phyloP scores from a whole-genome alignment of 2,888 invertebrate species.

The Rhimphoctona megacephalus region DNA sequence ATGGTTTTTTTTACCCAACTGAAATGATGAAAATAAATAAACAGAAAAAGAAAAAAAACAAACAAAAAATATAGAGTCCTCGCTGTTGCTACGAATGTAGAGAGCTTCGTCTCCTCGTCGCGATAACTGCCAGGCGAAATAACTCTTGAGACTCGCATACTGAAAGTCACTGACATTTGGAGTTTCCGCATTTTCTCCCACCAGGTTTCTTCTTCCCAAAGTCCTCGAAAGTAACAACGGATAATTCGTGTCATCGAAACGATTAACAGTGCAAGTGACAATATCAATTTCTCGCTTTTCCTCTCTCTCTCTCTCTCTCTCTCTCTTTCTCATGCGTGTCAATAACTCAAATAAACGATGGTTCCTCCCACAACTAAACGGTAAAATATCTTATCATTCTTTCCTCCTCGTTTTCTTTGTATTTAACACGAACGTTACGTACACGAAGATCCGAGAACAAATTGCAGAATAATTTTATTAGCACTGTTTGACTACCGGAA shows the following conservation, averaged over 20 bases:
- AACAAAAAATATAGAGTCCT: not conserved
- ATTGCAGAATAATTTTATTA: not conserved
- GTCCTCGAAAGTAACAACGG: not conserved
- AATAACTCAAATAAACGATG: not conserved
- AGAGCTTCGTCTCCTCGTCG: not conserved
- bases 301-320: not conserved
- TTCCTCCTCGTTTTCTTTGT: not conserved
- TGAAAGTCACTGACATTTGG: constrained; percentile 28
- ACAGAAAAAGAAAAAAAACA: not conserved
- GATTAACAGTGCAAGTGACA: not conserved
- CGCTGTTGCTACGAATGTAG: constrained; percentile 1
- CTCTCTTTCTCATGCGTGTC: not conserved
- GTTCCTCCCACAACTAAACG: not conserved
- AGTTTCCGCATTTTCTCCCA: constrained; percentile 21
- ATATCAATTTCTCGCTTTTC: not conserved
- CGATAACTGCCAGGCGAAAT: constrained; percentile 2
- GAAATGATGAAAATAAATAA: not conserved
- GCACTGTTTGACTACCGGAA: not conserved
- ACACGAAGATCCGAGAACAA: not conserved
- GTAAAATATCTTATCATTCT: not conserved
- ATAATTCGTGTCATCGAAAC: constrained; percentile 19
- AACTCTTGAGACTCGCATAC: constrained; percentile 19
- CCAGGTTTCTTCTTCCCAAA: not conserved
- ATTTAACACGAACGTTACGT: not conserved
- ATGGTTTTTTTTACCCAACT: not conserved